Evolutionary conservation across 2,888 invertebrate genomes (phyloP).

Genomic region (Creontiades dilutus): DNA sequence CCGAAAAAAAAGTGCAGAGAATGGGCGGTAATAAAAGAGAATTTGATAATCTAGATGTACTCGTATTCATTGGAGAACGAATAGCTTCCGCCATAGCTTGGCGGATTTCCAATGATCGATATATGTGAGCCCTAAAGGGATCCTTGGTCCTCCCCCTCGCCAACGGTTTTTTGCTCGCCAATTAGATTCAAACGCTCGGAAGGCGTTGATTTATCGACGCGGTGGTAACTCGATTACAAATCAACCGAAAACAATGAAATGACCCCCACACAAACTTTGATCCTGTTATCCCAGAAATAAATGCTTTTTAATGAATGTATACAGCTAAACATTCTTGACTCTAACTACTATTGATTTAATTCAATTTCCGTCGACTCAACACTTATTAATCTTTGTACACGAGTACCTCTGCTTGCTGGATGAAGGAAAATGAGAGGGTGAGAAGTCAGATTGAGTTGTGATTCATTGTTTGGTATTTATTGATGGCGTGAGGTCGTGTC

Average conservation of each 20-base stretch:
- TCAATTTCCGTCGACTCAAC: no score
- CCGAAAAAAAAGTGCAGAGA: no score
- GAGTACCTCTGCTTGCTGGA: no score
- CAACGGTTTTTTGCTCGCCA: constrained; percentile 25
- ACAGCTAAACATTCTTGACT: no score
- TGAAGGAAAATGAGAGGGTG: no score
- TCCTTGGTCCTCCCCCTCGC: neutral
- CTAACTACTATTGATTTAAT: no score
- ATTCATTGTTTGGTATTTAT: no score
- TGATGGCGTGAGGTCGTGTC: no score
- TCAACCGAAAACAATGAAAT: constrained; percentile 58
- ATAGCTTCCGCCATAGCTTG: neutral
- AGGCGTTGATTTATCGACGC: constrained; percentile 45
- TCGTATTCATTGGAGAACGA: constrained; percentile 17
- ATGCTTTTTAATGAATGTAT: no score
- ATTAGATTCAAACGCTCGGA: constrained; percentile 32
- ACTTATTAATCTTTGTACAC: no score
- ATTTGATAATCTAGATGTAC: constrained; percentile 53
- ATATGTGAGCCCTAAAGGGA: neutral
- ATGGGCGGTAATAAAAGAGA: neutral
- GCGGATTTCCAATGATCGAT: constrained; percentile 62
- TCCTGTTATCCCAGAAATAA: no score
- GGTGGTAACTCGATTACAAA: constrained; percentile 50
- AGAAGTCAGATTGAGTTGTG: no score
- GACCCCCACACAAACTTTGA: neutral